These are phyloP conservation scores for Caenorhabditis zanzibari DNA, from an alignment of 2,888 invertebrate genomes.

Conservation along the genomic window DNA sequence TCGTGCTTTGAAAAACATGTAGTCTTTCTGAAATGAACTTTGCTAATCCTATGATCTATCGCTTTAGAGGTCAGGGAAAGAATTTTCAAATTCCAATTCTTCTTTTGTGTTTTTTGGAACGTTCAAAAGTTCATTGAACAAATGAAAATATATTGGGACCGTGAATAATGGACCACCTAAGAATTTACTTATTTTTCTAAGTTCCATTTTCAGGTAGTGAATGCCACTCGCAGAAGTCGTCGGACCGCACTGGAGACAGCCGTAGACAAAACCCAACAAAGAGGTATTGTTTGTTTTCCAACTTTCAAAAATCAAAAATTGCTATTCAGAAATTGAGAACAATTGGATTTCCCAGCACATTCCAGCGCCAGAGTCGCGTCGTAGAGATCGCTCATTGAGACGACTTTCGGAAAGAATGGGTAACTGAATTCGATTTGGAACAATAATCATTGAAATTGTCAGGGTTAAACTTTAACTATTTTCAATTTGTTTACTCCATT, in stretches of 20 bases:
- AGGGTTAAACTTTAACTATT: too few relatives aligned
- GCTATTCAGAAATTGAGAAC: constrained; percentile 58
- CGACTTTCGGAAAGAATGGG: constrained; percentile 65
- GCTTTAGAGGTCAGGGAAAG: neutral
- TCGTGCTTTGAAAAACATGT: neutral
- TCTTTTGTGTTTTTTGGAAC: too few relatives aligned
- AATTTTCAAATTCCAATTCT: too few relatives aligned
- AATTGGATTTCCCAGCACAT: constrained; percentile 67
- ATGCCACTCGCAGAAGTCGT: constrained; percentile 58
- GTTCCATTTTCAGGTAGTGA: constrained; percentile 54
- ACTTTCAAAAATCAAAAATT: constrained; percentile 4
- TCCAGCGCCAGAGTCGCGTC: constrained; percentile 49
- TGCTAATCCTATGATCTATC: neutral
- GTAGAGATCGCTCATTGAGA: constrained; percentile 50
- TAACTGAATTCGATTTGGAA: neutral
- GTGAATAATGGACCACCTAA: too few relatives aligned
- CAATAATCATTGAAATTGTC: neutral
- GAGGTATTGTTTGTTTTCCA: constrained; percentile 34
- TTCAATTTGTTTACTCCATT: too few relatives aligned
- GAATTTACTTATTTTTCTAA: too few relatives aligned
- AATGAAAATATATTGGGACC: too few relatives aligned
- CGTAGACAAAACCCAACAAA: constrained; percentile 60
- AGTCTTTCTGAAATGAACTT: neutral
- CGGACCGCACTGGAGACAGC: constrained; percentile 55
- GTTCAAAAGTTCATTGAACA: too few relatives aligned